Conservation (phyloP, 2,797 vertebrate genomes). For the Scolopax bukidnonensis region DNA sequence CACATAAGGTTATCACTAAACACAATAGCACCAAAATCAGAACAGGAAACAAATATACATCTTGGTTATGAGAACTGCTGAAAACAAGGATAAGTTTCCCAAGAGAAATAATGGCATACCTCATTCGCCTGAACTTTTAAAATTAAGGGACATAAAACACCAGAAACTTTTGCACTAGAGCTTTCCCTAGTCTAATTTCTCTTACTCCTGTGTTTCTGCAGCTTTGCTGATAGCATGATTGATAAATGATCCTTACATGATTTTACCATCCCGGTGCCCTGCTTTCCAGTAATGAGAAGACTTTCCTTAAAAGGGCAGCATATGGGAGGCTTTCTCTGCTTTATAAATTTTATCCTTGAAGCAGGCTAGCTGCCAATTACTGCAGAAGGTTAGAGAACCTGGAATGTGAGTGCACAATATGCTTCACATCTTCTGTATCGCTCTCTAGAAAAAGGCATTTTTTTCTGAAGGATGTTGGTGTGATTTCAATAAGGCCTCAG, state of each 20-base stretch:
- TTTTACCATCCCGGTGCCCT: constrained; percentile 8
- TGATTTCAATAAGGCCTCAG: constrained; percentile 45
- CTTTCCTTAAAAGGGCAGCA: constrained; percentile 66
- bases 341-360: constrained; percentile 62
- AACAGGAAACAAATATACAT: not conserved
- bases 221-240: not conserved
- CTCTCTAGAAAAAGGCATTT: constrained; percentile 32
- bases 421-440: constrained; percentile 3
- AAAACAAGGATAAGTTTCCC: not conserved
- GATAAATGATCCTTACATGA: constrained; percentile 47
- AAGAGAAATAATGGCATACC: not conserved
- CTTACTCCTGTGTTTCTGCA: not conserved
- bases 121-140: not conserved
- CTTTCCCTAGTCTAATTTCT: constrained; percentile 10
- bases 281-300: constrained; percentile 60
- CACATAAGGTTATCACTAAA: not conserved
- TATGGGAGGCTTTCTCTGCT: constrained; percentile 50
- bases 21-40: not conserved
- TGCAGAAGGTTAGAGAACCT: constrained; percentile 58
- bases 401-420: not conserved
- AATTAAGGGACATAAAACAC: not conserved
- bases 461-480: not conserved
- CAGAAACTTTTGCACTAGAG: not conserved
- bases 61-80: not conserved
- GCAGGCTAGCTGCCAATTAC: constrained; percentile 36